Evolutionary conservation across 2,888 invertebrate species (phyloP).

Genomic region (Ectobius pallidus): DNA sequence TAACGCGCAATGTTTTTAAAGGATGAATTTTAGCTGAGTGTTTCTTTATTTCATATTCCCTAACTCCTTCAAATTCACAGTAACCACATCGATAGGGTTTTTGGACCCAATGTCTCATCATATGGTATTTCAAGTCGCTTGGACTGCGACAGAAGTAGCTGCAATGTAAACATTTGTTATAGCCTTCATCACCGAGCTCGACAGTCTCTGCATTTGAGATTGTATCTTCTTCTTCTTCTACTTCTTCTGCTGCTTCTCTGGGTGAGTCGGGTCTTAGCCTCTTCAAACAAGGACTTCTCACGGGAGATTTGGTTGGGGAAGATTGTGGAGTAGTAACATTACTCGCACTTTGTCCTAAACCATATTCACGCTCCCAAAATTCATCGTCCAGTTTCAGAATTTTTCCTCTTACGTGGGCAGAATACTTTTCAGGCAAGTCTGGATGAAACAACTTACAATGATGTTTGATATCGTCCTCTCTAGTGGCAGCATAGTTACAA

Average conservation of each 20-base stretch:
- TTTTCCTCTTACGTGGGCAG: not conserved
- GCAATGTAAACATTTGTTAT: slow-evolving; percentile 53
- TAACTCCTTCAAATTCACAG: slow-evolving; percentile 50
- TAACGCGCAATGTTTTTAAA: not conserved
- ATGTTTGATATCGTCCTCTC: slow-evolving; percentile 49
- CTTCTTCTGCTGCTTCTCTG: no score
- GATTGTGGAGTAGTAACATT: not conserved
- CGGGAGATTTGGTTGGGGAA: not conserved
- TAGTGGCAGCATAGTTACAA: slow-evolving; percentile 49
- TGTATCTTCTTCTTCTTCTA: not conserved
- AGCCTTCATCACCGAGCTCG: not conserved
- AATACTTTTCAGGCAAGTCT: not conserved
- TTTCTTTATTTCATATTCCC: slow-evolving; percentile 38
- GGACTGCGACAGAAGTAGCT: slow-evolving; percentile 45
- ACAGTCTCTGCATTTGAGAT: not conserved
- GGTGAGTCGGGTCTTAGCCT: not conserved
- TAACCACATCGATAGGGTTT: slow-evolving; percentile 57
- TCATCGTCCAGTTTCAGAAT: slow-evolving; percentile 27
- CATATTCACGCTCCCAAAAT: slow-evolving; percentile 37
- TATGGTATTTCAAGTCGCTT: slow-evolving; percentile 54
- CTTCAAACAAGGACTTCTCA: not conserved
- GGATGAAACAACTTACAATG: slow-evolving; percentile 52
- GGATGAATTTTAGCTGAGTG: slow-evolving; percentile 35
- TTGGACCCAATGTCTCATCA: slow-evolving; percentile 57
- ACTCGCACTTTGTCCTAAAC: slow-evolving; percentile 4